Base-by-base conservation (phyloP, 2,113 vertebrate genomes). In the Cettia cetti region DNA sequence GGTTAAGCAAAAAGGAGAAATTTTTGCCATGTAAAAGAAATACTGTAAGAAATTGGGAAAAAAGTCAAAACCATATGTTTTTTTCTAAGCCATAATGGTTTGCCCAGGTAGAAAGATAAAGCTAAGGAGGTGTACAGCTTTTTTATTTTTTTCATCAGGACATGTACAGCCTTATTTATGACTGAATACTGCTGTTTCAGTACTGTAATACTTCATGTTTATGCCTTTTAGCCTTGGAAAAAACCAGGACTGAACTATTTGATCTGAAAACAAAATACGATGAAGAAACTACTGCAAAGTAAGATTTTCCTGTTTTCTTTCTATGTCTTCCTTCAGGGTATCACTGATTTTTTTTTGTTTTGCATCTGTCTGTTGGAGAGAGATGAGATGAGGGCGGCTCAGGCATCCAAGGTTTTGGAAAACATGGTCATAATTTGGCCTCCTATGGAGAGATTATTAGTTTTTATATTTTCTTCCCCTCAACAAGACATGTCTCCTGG, bases 181-280 rank as follows among this genome's bases (percentile, higher is more conserved):
- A 61, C 42, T 72, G 64, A 65, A 30, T 88, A 15, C 80, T 77
- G 53, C 77, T 91, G 27, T 90, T 95, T 63, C 90, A 89, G 54
- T 81, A 13, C 86, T 87, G 80, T 97, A 96, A 77, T 91, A 54
- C 64, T 96, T 97, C 89, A 85, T 87, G 95, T 89, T 94, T 97
- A 76, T 97, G 61, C 90, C 95, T 98, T 98, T 85, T 98, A 99
- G 99, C 99, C 97, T 98, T 99, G 98, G 99, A 99, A 98, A 98
- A 99, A 97, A 99, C 99, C 98, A 99, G 99, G 98, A 98, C 99
- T 94, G 99, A 99, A 96, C 98, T 99, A 97, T 99, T 99, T 98
- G 99, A 99, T 98, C 98, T 99, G 98, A 99, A 99, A 99, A 98
- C 99, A 97, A 99, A 99, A 97, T 99, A 99, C 9, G 99, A 99